A percentile compares a stretch with the other conserved stretches of the same genome.
Evolutionary conservation across 1,140 invertebrate species (phyloP).

Genomic region (Meloidogyne floridensis): DNA sequence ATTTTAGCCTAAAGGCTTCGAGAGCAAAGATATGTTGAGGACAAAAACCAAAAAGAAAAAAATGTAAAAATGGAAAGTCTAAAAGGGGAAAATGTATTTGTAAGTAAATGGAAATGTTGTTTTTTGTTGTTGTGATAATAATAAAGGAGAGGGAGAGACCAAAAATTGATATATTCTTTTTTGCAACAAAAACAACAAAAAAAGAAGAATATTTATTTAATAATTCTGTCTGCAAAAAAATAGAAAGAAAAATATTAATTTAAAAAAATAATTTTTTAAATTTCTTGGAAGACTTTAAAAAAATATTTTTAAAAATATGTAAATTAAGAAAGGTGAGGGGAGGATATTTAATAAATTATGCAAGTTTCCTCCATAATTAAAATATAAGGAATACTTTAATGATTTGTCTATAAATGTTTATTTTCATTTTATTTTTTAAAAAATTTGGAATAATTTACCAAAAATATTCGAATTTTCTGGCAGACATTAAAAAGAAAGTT

Average conservation of each 20-base stretch:
- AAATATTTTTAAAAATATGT: too few relatives aligned
- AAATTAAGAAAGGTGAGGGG: too few relatives aligned
- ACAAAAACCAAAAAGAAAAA: neutral
- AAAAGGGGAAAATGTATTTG: neutral
- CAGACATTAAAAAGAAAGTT: too few relatives aligned
- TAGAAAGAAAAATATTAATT: neutral
- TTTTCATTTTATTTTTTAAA: too few relatives aligned
- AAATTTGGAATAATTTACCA: too few relatives aligned
- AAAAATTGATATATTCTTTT: neutral
- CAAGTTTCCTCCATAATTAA: too few relatives aligned
- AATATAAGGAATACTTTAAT: too few relatives aligned
- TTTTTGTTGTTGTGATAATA: neutral
- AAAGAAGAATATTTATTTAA: neutral
- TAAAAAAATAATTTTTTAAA: neutral
- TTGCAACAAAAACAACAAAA: neutral
- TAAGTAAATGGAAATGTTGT: neutral
- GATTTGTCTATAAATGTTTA: too few relatives aligned
- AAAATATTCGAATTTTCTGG: too few relatives aligned
- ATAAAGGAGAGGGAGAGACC: neutral
- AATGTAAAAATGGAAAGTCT: constrained; percentile 5
- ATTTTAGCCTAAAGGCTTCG: neutral
- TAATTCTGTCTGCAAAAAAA: neutral
- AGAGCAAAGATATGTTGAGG: neutral
- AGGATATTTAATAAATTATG: too few relatives aligned
- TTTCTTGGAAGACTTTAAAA: too few relatives aligned